These are phyloP conservation scores for Equus quagga DNA, from an alignment of 2,113 vertebrate species.

Conservation along the genomic window DNA sequence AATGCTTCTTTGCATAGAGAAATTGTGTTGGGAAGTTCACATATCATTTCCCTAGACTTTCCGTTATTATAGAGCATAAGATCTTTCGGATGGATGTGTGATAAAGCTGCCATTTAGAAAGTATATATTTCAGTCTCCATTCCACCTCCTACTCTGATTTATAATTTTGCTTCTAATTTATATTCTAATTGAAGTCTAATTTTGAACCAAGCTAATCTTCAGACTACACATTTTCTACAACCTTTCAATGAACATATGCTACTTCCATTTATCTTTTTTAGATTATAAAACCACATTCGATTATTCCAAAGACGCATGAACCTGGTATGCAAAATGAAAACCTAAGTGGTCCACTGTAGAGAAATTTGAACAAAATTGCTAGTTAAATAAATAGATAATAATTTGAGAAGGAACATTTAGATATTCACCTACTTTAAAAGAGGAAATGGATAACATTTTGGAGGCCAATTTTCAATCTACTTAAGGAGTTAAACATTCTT, in stretches of 20 bases:
- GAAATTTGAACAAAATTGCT: conserved; percentile 24
- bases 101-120: neutral
- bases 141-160: neutral
- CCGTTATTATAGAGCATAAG: neutral
- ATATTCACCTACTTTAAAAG: neutral
- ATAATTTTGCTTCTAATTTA: neutral
- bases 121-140: neutral
- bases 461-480: neutral
- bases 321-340: neutral
- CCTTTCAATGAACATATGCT: neutral
- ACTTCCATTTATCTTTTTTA: neutral
- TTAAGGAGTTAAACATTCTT: neutral
- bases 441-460: neutral
- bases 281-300: neutral
- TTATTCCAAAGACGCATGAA: neutral
- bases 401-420: neutral
- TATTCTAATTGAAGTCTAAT: neutral
- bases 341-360: neutral
- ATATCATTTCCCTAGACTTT: neutral
- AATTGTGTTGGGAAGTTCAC: neutral
- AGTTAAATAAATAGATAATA: conserved; percentile 28
- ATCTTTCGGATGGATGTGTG: neutral
- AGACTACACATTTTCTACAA: neutral
- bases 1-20: neutral
- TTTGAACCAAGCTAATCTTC: neutral